Evolutionary conservation across 1,140 invertebrate species (phyloP), one percentile per base, ranked within the genome.

Genomic region (Drosophila azteca): DNA sequence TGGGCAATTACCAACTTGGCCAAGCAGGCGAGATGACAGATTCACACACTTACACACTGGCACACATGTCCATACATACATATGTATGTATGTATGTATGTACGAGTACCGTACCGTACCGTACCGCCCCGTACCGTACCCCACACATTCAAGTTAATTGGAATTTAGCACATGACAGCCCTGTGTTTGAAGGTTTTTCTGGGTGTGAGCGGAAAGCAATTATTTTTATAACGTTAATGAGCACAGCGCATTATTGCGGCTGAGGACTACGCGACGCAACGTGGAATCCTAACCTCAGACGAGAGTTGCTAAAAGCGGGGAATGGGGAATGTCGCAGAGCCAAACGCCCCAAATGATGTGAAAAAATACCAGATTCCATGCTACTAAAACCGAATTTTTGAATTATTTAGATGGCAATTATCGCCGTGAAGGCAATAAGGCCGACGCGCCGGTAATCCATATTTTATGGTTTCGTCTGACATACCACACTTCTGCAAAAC

Each of bases 151-250:
- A 69, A 81, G 79, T 82, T 82, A 82, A 88, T 88, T 87, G 77
- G 78, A 79, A 87, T 82, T 88, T 88, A 81, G 78, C 58, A 87
- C 83, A 82, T 65, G 70, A 62, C 75, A 35, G 31, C 49, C 35
- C 67, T 52, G 41, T 50, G 63, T 46, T 48, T 24, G 41, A 44
- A 24, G 48, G 39, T 20, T 20, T 20, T 20, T 20, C 17, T 20
- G 17, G 49, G 31, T 70, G 60, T 53, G 59, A 50, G 78, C 82
- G 76, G 67, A 58, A 65, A 67, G 83, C 83, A 88, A 88, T 88
- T 88, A 88, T 88, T 88, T 88, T 88, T 88, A 88, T 79, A 82
- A 88, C 79, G 76, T 88, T 88, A 88, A 88, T 88, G 83, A 88
- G 83, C 83, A 83, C 58, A 46, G 73, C 59, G 68, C 81, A 85